Evolutionary conservation across 2,797 vertebrate species (phyloP).

Genomic region (Neomorphus geoffroyi): DNA sequence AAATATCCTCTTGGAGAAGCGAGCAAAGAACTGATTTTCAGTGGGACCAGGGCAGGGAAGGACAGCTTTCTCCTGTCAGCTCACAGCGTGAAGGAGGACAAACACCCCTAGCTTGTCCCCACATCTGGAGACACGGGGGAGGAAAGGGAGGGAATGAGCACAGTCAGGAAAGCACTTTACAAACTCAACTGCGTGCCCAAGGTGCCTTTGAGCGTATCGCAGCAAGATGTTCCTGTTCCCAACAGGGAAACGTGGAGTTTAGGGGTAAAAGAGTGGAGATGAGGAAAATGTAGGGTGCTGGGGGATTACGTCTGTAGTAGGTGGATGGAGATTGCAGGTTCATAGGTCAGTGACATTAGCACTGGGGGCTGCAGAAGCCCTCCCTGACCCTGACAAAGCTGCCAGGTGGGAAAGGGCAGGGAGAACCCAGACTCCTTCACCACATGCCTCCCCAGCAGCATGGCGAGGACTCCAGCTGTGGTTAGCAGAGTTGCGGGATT

Average conservation of each 20-base stretch:
- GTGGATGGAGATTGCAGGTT: background rate
- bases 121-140: rapidly evolving
- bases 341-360: rapidly evolving
- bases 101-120: background rate
- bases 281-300: background rate
- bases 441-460: rapidly evolving
- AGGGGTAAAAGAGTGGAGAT: background rate
- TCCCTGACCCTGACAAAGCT: background rate
- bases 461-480: background rate
- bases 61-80: background rate
- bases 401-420: rapidly evolving
- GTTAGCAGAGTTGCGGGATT: background rate
- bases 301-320: background rate
- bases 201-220: background rate
- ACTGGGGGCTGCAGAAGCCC: background rate
- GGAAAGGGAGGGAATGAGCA: background rate
- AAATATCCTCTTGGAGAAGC: conserved; percentile 50
- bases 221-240: background rate
- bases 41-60: background rate
- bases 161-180: background rate
- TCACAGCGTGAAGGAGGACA: background rate
- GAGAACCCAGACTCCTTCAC: background rate
- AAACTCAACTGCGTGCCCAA: rapidly evolving
- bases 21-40: conserved; percentile 21
- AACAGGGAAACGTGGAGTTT: background rate